Percentiles rank a stretch among this genome's conserved stretches.
Evolutionary conservation across 2,113 vertebrate genomes (phyloP).

Genomic region (Thalassoma bifasciatum): DNA sequence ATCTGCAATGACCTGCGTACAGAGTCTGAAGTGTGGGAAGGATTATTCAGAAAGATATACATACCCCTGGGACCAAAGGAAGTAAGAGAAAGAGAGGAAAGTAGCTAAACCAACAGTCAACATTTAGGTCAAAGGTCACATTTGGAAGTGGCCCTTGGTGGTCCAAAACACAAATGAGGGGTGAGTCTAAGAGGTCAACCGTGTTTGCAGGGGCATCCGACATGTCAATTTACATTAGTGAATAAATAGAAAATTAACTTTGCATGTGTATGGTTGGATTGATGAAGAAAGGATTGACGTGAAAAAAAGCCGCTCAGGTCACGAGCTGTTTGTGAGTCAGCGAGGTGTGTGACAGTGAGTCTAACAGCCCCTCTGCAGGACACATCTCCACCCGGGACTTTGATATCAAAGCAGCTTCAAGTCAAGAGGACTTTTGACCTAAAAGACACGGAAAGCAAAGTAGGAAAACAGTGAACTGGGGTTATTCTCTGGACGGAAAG

Average conservation of each 20-base stretch:
- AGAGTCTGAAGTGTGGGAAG: not conserved
- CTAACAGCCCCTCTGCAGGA: conserved; percentile 69
- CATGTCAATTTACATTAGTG: conserved; percentile 40
- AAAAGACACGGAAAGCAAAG: conserved; percentile 18
- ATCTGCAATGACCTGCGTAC: too few relatives aligned
- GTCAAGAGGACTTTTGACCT: conserved; percentile 51
- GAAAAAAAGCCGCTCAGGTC: conserved; percentile 56
- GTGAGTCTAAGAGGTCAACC: conserved; percentile 29
- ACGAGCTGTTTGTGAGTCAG: conserved; percentile 73
- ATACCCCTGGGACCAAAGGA: conserved; percentile 4
- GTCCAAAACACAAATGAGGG: conserved; percentile 27
- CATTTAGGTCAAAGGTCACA: conserved; percentile 62
- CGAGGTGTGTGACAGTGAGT: conserved; percentile 74
- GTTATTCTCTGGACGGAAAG: conserved; percentile 53
- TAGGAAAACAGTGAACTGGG: conserved; percentile 47
- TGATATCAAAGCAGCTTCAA: conserved; percentile 49
- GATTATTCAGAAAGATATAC: conserved; percentile 6
- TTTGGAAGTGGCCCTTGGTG: conserved; percentile 28
- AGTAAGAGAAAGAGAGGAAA: not conserved
- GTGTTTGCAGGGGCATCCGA: conserved; percentile 30
- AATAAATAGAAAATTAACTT: conserved; percentile 35
- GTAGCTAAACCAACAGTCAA: conserved; percentile 56
- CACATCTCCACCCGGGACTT: conserved; percentile 62
- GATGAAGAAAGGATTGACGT: conserved; percentile 40
- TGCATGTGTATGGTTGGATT: conserved; percentile 16